Base-by-base conservation (phyloP, 2,113 vertebrate species). In the Xiphorhynchus elegans region DNA sequence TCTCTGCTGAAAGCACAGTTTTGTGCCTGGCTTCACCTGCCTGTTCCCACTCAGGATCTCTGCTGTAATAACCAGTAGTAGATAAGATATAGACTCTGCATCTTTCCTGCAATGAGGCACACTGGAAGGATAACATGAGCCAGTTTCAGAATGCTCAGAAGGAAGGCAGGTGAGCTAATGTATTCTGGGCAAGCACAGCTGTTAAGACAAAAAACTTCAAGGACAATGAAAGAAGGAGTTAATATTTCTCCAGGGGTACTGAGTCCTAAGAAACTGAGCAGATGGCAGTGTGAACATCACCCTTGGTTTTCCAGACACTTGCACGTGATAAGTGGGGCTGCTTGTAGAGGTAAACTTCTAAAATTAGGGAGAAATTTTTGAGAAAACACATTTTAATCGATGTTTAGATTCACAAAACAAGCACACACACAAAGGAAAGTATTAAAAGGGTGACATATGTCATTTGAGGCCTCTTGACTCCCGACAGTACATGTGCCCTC, bases 381-480 rank as follows among this genome's bases (percentile, higher is more conserved):
- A 77, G 35, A 81, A 85, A 92, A 44, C 10, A 55, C 9, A 11
- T 78, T 89, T 93, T 76, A 83, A 37, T 72, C 1, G 2, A 64
- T 75, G 67, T 66, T 91, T 79, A 78, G 26, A n/a, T 77, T 91
- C 53, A 60, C 1, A 1, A 21, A 85, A 68, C 33, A 68, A 21
- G 29, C 9, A 23, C 44, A 73, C 20, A 73, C 33, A 83, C 25
- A 52, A 42, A 39, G 26, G 37, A 64, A 63, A 28, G 16, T 17
- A 58, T 74, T 72, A 53, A 52, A 93, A 83, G 15, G 53, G 62
- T 93, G 46, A 74, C 78, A 13, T 85, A 69, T 59, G 63, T 94
- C 91, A 89, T 82, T 68, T 64, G 73, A 87, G 93, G 53, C 73
- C 19, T 87, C 82, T 93, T 90, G 84, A 62, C 86, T 95, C 91